Conservation (phyloP, 2,888 invertebrate species). For the Sisyra terminalis region DNA sequence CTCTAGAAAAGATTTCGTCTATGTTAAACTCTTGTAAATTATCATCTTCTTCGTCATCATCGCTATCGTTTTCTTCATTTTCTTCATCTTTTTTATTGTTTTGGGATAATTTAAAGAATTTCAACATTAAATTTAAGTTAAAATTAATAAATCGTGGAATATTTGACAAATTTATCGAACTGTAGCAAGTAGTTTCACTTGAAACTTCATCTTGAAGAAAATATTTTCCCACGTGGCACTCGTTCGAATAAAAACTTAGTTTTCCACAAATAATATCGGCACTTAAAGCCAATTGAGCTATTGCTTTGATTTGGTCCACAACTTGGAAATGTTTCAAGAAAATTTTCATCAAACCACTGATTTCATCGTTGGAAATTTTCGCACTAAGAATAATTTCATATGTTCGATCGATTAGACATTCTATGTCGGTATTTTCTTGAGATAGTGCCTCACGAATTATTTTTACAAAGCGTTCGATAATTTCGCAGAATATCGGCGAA, state of each 20-base stretch:
- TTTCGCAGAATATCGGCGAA: conserved; percentile 16
- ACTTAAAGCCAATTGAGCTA: background rate
- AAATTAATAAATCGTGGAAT: background rate
- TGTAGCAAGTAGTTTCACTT: background rate
- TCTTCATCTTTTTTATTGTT: conserved; percentile 12
- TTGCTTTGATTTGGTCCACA: too few species aligned
- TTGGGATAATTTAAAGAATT: conserved; percentile 11
- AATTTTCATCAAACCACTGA: too few species aligned
- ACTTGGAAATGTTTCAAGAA: too few species aligned
- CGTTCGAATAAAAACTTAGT: background rate
- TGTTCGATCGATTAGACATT: background rate
- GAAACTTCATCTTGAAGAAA: background rate
- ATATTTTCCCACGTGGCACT: too few species aligned
- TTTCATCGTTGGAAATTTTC: too few species aligned
- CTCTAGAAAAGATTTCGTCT: background rate
- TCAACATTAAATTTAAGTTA: conserved; percentile 1
- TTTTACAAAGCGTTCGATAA: conserved; percentile 20
- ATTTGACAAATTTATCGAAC: background rate
- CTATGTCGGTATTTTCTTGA: too few species aligned
- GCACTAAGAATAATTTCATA: conserved; percentile 2
- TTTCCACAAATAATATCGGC: conserved; percentile 5
- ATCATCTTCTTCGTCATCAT: conserved; percentile 13
- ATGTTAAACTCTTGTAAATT: conserved; percentile 14
- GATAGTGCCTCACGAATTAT: background rate
- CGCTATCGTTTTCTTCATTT: conserved; percentile 16